Conservation (phyloP, 2,888 invertebrate species). For the Drosophila ezoana region DNA sequence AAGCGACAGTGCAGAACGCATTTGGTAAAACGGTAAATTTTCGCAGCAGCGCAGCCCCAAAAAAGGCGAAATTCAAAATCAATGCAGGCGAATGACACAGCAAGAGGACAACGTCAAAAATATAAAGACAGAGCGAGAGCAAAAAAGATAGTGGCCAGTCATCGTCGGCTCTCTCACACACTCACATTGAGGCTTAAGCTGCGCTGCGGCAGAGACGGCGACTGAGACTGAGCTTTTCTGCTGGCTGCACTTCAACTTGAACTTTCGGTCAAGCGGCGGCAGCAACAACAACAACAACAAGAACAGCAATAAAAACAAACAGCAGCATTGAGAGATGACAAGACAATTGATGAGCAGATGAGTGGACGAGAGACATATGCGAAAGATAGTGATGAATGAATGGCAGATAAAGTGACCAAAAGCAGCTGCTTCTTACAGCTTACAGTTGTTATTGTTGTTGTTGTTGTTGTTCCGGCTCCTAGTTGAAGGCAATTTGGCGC, state of each 20-base stretch:
- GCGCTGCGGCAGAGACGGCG: neutral
- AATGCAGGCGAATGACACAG: constrained; percentile 69
- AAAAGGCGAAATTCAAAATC: constrained; percentile 48
- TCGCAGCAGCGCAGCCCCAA: constrained; percentile 20
- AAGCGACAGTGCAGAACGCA: constrained; percentile 61
- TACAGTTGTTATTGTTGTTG: constrained; percentile 9
- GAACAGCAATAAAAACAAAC: constrained; percentile 24
- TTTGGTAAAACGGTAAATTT: constrained; percentile 67
- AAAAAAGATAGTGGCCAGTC: constrained; percentile 17
- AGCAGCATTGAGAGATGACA: constrained; percentile 59
- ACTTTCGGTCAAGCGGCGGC: constrained; percentile 57
- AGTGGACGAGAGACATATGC: constrained; percentile 23
- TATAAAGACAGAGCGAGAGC: constrained; percentile 5
- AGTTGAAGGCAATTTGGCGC: constrained; percentile 59
- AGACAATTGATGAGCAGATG: constrained; percentile 72
- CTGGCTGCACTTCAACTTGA: constrained; percentile 74
- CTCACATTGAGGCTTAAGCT: constrained; percentile 4
- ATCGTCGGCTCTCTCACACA: constrained; percentile 6
- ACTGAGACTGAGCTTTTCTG: constrained; percentile 48
- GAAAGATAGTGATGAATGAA: constrained; percentile 46
- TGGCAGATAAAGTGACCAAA: constrained; percentile 55
- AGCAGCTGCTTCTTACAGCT: constrained; percentile 49
- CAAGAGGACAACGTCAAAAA: constrained; percentile 20
- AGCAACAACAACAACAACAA: constrained; percentile 13
- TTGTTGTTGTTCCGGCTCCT: constrained; percentile 4